Conservation (phyloP, 2,113 vertebrate genomes). For the Tenebrosternarchus preto region DNA sequence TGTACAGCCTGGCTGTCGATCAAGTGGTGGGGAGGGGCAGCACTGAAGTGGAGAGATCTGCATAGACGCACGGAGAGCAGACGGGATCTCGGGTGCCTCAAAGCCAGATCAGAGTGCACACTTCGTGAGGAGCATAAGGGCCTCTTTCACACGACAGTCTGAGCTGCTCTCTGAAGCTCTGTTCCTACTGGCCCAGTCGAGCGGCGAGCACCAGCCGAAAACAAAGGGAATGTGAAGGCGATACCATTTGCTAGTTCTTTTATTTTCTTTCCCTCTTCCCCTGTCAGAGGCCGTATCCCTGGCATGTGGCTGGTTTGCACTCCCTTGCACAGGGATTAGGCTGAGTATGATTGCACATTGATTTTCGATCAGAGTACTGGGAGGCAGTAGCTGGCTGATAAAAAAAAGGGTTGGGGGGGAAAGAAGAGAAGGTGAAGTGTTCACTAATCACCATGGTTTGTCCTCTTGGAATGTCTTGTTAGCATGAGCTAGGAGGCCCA, state of each 20-base stretch:
- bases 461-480: slow-evolving; percentile 63
- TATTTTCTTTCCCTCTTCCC: slow-evolving; percentile 7
- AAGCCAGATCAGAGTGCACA: slow-evolving; percentile 49
- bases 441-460: slow-evolving; percentile 39
- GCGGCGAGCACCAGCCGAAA: not conserved
- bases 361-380: slow-evolving; percentile 61
- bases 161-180: not conserved
- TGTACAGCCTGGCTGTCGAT: slow-evolving; percentile 31
- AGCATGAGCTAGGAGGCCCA: slow-evolving; percentile 59
- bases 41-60: slow-evolving; percentile 22
- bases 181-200: no score
- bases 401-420: not conserved
- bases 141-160: slow-evolving; percentile 12
- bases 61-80: slow-evolving; percentile 23
- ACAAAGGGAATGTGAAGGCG: not conserved
- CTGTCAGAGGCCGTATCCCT: slow-evolving; percentile 28
- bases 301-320: slow-evolving; percentile 54
- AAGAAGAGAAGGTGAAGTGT: slow-evolving; percentile 25
- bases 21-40: slow-evolving; percentile 38
- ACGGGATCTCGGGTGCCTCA: slow-evolving; percentile 15
- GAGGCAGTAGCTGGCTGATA: slow-evolving; percentile 46
- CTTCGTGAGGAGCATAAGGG: slow-evolving; percentile 37
- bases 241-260: not conserved
- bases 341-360: slow-evolving; percentile 65
- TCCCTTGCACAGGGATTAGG: slow-evolving; percentile 55